Evolutionary conservation across 1,140 invertebrate genomes (phyloP).

Genomic region (Drosophila ohnishii): DNA sequence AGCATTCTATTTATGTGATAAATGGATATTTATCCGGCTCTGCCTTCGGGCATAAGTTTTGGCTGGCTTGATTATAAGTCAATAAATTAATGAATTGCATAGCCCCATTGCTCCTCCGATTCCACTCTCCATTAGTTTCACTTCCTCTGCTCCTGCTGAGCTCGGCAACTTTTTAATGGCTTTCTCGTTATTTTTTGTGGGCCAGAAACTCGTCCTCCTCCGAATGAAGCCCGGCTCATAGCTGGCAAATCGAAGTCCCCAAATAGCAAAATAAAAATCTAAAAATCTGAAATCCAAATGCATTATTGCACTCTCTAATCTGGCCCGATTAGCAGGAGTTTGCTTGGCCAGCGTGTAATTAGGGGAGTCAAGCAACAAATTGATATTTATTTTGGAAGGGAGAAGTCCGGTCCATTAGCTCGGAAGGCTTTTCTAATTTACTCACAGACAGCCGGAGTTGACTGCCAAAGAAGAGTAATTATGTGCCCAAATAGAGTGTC

Average conservation of each 20-base stretch:
- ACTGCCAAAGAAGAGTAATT: slow-evolving; percentile 13
- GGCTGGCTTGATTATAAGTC: slow-evolving; percentile 68
- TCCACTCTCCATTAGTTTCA: slow-evolving; percentile 28
- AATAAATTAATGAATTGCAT: slow-evolving; percentile 78
- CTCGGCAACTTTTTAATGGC: slow-evolving; percentile 53
- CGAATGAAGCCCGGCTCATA: slow-evolving; percentile 5
- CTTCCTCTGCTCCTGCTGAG: slow-evolving; percentile 33
- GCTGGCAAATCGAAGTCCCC: slow-evolving; percentile 29
- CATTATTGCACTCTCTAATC: slow-evolving; percentile 39
- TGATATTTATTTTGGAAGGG: slow-evolving; percentile 36
- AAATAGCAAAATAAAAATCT: slow-evolving; percentile 19
- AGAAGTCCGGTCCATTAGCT: slow-evolving; percentile 15
- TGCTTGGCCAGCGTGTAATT: slow-evolving; percentile 27
- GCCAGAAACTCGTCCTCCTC: slow-evolving; percentile 9
- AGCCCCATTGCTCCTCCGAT: slow-evolving; percentile 11
- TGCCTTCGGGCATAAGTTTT: slow-evolving; percentile 50
- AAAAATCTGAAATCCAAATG: slow-evolving; percentile 22
- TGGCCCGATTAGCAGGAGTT: slow-evolving; percentile 20
- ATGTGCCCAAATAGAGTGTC: slow-evolving; percentile 3
- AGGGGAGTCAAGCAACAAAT: slow-evolving; percentile 32
- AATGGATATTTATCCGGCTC: slow-evolving; percentile 62
- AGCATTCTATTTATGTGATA: slow-evolving; percentile 50
- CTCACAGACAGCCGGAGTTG: slow-evolving; percentile 6
- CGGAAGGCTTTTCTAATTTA: slow-evolving; percentile 6
- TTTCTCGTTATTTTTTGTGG: slow-evolving; percentile 32